Evolutionary conservation across 2,797 vertebrate species (phyloP), one percentile per base, ranked within the genome.

Genomic region (Ceyx erithaca): DNA sequence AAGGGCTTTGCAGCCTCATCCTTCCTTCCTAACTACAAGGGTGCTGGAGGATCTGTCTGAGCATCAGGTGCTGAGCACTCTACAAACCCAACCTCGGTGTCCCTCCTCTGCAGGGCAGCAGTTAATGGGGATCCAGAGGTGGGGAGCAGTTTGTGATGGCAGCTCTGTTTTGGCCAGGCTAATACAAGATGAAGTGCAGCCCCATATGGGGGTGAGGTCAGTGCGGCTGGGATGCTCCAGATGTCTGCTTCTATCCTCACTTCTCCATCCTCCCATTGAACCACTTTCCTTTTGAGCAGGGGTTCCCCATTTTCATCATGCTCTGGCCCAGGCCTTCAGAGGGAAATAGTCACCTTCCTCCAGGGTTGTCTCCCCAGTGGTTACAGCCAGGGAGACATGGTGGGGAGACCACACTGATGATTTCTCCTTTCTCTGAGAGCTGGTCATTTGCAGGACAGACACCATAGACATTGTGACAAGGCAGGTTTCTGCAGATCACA

Each of bases 281-380:
- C 11, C 62, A 35, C 46, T 46, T 37, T 64, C 46, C 37, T 66
- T 55, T 61, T 22, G 5, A 72, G 46, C 25, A 76, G 9, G 25
- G 10, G 26, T 40, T 51, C 31, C 15, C 41, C 1, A 1, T 33
- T 45, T 37, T 16, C 4, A 0, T 23, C 58, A 21, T 15, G 22
- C 52, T 73, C 25, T 5, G n/a, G 9, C 7, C 4, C 25, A 19
- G 41, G 4, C 6, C 35, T 48, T 49, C 67, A 51, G 28, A 46
- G 37, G 26, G 49, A 43, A 75, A 71, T 6, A 14, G 49, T 62
- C 58, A 55, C 63, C 35, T 79, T 84, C 10, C 55, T 55, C 33
- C 68, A n/a, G 30, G 28, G 6, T 0, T 87, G 54, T 51, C 19
- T 81, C 28, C 25, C 30, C 2, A 1, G 43, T 26, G 54, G 28